Conservation (phyloP, 2,888 invertebrate species). For the Creontiades dilutus region DNA sequence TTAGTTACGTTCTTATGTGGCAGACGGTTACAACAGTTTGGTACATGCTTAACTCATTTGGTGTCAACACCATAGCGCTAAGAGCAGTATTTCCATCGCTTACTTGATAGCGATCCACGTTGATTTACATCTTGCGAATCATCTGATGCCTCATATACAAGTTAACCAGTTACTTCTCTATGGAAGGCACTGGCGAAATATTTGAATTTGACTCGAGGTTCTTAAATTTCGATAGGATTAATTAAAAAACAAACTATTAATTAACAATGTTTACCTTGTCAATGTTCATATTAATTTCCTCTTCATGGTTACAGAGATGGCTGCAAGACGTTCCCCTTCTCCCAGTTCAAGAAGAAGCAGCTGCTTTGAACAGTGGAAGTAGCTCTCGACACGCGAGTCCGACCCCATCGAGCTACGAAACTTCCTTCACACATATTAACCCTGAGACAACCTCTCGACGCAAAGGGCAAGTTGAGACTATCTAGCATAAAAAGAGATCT, state of each 20-base stretch:
- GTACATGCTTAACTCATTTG: no score
- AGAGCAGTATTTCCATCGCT: no score
- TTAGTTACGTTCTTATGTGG: no score
- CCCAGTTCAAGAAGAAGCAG: conserved; percentile 26
- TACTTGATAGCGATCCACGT: no score
- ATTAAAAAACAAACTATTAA: not conserved
- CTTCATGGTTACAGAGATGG: conserved; percentile 25
- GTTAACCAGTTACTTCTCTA: no score
- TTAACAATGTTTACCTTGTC: not conserved
- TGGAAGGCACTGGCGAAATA: no score
- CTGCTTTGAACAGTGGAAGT: not conserved
- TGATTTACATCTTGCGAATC: no score
- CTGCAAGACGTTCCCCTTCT: not conserved
- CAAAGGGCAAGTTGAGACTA: conserved; percentile 83
- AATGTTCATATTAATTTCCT: no score
- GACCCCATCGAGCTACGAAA: conserved; percentile 72
- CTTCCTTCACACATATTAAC: conserved; percentile 74
- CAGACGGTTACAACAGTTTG: no score
- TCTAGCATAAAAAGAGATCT: conserved; percentile 76
- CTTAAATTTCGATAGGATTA: not conserved
- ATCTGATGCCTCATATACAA: no score
- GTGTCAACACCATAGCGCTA: no score
- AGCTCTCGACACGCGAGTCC: conserved; percentile 35
- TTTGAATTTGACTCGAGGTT: no score
- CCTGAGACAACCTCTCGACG: conserved; percentile 78